A percentile compares a stretch with the other conserved stretches of the same genome.
Evolutionary conservation across 2,113 vertebrate species (phyloP).

Genomic region (Limanda limanda): DNA sequence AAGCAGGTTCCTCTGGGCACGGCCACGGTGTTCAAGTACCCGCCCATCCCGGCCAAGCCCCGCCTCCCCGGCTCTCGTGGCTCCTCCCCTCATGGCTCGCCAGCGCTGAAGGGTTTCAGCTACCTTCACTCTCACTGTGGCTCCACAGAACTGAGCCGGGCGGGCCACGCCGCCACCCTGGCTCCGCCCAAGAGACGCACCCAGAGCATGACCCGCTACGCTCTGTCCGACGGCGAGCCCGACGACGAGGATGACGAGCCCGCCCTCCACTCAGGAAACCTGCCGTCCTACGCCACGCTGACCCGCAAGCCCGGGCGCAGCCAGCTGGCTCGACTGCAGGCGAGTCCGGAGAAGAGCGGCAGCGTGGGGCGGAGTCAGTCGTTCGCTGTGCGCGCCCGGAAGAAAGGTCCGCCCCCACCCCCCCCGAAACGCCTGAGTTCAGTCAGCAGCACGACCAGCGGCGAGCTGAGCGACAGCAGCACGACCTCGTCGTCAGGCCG

Average conservation of each 20-base stretch:
- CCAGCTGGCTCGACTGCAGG: slow-evolving; percentile 58
- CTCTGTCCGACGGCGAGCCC: slow-evolving; percentile 87
- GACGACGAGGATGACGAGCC: slow-evolving; percentile 81
- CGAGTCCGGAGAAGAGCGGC: slow-evolving; percentile 62
- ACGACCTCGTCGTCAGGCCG: neutral
- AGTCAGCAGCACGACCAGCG: slow-evolving; percentile 86
- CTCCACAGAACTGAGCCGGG: slow-evolving; percentile 48
- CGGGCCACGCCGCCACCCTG: neutral
- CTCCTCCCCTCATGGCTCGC: slow-evolving; percentile 68
- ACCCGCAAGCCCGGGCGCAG: slow-evolving; percentile 87
- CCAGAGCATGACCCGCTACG: slow-evolving; percentile 88
- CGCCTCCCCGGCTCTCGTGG: slow-evolving; percentile 32
- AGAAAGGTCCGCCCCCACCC: slow-evolving; percentile 91
- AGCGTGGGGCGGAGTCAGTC: slow-evolving; percentile 92
- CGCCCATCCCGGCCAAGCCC: slow-evolving; percentile 71
- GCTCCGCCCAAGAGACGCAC: slow-evolving; percentile 84
- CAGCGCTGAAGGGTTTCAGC: slow-evolving; percentile 72
- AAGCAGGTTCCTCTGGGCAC: slow-evolving; percentile 75
- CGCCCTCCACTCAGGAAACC: slow-evolving; percentile 56
- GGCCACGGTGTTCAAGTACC: slow-evolving; percentile 76
- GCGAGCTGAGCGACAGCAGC: slow-evolving; percentile 72
- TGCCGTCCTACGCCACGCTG: slow-evolving; percentile 91
- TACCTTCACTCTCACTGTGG: slow-evolving; percentile 75
- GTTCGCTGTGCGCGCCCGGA: slow-evolving; percentile 90
- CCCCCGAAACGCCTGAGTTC: slow-evolving; percentile 96